Conservation (phyloP, 2,113 vertebrate genomes). For the Nannospalax galili region DNA sequence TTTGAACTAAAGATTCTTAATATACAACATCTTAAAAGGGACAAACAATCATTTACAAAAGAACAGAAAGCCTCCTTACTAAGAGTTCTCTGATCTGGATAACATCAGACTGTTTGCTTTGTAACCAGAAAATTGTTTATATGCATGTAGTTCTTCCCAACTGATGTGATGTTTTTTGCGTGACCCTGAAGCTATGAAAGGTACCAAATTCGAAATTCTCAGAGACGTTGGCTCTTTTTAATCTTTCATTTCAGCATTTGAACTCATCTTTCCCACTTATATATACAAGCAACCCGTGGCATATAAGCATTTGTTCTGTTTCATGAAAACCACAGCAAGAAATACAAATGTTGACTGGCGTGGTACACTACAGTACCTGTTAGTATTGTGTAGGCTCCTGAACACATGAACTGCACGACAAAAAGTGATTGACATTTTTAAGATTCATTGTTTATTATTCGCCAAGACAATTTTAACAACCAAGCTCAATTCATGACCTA, state of each 20-base stretch:
- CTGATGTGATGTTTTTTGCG: background rate
- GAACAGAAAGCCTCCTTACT: background rate
- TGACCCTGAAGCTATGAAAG: slow-evolving; percentile 20
- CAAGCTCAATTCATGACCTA: background rate
- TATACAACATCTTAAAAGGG: background rate
- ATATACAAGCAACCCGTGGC: background rate
- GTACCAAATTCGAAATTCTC: background rate
- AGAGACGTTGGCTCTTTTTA: background rate
- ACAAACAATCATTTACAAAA: background rate
- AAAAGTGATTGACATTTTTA: background rate
- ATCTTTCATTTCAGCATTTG: background rate
- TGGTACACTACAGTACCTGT: background rate
- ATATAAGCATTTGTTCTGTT: background rate
- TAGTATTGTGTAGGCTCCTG: background rate
- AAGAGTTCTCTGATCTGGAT: background rate
- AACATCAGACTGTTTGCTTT: background rate
- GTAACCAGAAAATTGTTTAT: slow-evolving; percentile 7
- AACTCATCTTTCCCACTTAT: background rate
- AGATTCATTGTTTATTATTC: background rate
- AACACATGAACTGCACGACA: background rate
- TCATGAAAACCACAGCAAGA: background rate
- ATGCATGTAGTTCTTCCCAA: background rate
- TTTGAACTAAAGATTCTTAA: slow-evolving; percentile 33
- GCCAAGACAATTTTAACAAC: background rate
- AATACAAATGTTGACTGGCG: background rate